phyloP scores from a whole-genome alignment of 2,888 invertebrate species.

The Sussaba pulchella region DNA sequence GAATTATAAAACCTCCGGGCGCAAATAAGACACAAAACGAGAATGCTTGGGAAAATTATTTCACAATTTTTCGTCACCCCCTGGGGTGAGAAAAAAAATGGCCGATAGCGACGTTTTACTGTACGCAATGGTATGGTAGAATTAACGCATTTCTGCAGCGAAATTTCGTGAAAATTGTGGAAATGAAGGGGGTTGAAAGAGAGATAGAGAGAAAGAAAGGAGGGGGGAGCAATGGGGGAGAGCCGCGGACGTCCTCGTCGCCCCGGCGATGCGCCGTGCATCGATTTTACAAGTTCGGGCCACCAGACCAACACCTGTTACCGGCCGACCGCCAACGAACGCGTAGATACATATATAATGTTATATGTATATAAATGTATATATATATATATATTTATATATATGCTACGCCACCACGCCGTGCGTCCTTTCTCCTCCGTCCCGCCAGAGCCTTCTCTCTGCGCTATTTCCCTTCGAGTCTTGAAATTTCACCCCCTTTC shows the following conservation, averaged over 20 bases:
- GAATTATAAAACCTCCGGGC: too few species aligned
- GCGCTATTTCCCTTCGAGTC: conserved; percentile 33
- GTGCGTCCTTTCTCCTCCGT: conserved; percentile 32
- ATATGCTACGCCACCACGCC: conserved; percentile 50
- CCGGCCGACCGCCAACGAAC: conserved; percentile 74
- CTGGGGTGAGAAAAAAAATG: too few species aligned
- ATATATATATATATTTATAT: conserved; percentile 5
- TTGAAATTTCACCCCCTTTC: conserved; percentile 28
- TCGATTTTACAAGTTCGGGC: conserved; percentile 73
- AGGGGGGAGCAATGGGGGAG: too few species aligned
- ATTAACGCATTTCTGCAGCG: conserved; percentile 23
- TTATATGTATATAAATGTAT: conserved; percentile 23
- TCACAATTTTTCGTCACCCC: too few species aligned
- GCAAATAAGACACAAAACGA: too few species aligned
- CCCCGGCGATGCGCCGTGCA: conserved; percentile 69
- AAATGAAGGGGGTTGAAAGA: conserved; percentile 25
- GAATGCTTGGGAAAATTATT: too few species aligned
- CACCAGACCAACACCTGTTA: conserved; percentile 82
- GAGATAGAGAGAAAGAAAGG: conserved; percentile 33
- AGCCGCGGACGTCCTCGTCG: conserved; percentile 54
- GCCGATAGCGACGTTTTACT: background rate
- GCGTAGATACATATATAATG: conserved; percentile 12
- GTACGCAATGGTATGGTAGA: conserved; percentile 2
- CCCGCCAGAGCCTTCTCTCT: conserved; percentile 7
- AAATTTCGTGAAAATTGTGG: conserved; percentile 15